Conservation (phyloP, 2,113 vertebrate genomes). For the Puma concolor region DNA sequence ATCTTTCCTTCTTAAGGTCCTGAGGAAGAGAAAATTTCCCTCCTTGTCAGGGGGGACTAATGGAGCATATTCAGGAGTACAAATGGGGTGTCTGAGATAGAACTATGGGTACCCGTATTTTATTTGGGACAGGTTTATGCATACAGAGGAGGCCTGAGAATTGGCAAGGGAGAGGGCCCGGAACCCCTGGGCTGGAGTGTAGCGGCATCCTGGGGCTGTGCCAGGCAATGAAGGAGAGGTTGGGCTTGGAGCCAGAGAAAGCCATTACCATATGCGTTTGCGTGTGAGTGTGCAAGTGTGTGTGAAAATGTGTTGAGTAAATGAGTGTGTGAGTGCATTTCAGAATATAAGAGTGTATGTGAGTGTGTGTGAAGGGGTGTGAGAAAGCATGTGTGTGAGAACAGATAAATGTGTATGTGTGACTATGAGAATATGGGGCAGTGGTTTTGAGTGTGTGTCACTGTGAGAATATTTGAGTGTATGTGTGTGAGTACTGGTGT, state of each 20-base stretch:
- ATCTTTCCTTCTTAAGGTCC: conserved; percentile 15
- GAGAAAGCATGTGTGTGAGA: not conserved
- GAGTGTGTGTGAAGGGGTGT: not conserved
- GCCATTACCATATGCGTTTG: not conserved
- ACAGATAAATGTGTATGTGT: not conserved
- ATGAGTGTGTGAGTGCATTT: not conserved
- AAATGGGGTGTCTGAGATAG: not conserved
- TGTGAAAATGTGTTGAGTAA: not conserved
- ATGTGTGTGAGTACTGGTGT: not conserved
- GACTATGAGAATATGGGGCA: not conserved
- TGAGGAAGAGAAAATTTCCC: not conserved
- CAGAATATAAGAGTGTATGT: not conserved
- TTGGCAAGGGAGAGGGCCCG: not conserved
- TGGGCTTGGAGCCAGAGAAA: not conserved
- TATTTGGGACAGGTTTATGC: not conserved
- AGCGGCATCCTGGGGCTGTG: not conserved
- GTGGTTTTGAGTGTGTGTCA: not conserved
- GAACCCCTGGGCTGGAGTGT: not conserved
- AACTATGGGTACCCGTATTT: not conserved
- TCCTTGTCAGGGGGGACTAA: not conserved
- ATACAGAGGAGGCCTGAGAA: not conserved
- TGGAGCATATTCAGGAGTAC: not conserved
- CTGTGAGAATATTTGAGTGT: not conserved
- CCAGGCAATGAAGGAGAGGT: not conserved
- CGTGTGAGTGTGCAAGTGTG: not conserved